phyloP scores from a whole-genome alignment of 1,140 invertebrate species.

The Drosophila willistoni region DNA sequence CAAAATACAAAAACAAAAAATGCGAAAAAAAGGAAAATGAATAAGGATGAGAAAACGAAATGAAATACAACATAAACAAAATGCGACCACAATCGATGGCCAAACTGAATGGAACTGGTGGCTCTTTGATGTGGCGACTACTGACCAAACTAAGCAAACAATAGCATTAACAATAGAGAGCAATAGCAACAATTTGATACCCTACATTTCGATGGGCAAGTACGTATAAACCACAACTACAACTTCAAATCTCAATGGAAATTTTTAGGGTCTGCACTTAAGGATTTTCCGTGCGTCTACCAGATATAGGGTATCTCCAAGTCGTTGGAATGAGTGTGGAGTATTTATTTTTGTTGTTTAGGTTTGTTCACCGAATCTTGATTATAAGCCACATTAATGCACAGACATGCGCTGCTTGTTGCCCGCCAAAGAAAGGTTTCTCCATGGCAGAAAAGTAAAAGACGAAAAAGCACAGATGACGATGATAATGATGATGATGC shows the following conservation, averaged over 20 bases:
- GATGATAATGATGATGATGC: not conserved
- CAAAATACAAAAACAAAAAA: slow-evolving; percentile 10
- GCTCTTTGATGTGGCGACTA: slow-evolving; percentile 64
- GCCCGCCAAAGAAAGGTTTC: slow-evolving; percentile 46
- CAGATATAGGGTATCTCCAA: not conserved
- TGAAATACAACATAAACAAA: slow-evolving; percentile 65
- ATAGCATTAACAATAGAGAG: slow-evolving; percentile 32
- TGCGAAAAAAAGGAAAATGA: not conserved
- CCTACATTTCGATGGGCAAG: slow-evolving; percentile 22
- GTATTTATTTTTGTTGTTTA: slow-evolving; percentile 12
- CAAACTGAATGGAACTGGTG: slow-evolving; percentile 5
- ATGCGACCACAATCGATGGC: slow-evolving; percentile 66
- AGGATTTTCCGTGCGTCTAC: no score
- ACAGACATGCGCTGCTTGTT: slow-evolving; percentile 63
- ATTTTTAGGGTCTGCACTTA: no score
- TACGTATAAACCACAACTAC: no score
- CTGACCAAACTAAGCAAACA: slow-evolving; percentile 37
- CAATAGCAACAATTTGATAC: slow-evolving; percentile 54
- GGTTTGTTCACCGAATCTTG: slow-evolving; percentile 44
- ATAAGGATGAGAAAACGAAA: slow-evolving; percentile 62
- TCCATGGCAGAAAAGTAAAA: slow-evolving; percentile 41
- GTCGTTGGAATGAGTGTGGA: not conserved
- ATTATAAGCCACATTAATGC: slow-evolving; percentile 81
- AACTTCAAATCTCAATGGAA: not conserved
- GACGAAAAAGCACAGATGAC: slow-evolving; percentile 46